phyloP scores from a whole-genome alignment of 2,888 invertebrate genomes.

The Brachypalpus laphriformis region DNA sequence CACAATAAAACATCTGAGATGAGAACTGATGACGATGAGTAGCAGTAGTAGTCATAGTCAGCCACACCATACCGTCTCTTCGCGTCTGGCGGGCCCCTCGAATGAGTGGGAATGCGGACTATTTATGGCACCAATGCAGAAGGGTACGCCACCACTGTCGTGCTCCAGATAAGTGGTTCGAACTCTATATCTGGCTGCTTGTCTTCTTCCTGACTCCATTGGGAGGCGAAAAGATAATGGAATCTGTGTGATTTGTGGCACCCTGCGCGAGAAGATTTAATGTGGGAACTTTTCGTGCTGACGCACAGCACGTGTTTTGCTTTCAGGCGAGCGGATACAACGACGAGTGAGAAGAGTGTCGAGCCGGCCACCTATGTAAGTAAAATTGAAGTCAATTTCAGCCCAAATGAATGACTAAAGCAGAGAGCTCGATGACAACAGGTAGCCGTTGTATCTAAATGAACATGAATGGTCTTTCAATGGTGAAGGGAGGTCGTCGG shows the following conservation, averaged over 20 bases:
- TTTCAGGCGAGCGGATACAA: background rate
- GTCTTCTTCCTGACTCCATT: conserved; percentile 62
- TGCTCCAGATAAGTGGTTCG: conserved; percentile 68
- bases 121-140: conserved; percentile 66
- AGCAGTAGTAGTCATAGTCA: background rate
- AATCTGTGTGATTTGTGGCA: conserved; percentile 73
- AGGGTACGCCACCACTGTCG: conserved; percentile 39
- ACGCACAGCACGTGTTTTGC: conserved; percentile 76
- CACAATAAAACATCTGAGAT: conserved; percentile 25
- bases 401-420: conserved; percentile 29
- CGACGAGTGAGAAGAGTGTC: conserved; percentile 36
- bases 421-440: conserved; percentile 69
- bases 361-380: conserved; percentile 20
- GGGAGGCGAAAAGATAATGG: conserved; percentile 63
- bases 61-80: background rate
- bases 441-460: conserved; percentile 41
- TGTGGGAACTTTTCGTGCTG: conserved; percentile 76
- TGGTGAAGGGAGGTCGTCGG: conserved; percentile 9
- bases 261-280: conserved; percentile 75
- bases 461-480: conserved; percentile 52
- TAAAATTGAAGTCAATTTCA: conserved; percentile 53
- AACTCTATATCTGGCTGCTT: conserved; percentile 29
- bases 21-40: background rate
- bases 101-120: conserved; percentile 53
- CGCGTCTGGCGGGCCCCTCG: conserved; percentile 18